A percentile compares a stretch with the other conserved stretches of the same genome.
phyloP scores from a whole-genome alignment of 2,888 invertebrate genomes.

The Cantharis rustica region DNA sequence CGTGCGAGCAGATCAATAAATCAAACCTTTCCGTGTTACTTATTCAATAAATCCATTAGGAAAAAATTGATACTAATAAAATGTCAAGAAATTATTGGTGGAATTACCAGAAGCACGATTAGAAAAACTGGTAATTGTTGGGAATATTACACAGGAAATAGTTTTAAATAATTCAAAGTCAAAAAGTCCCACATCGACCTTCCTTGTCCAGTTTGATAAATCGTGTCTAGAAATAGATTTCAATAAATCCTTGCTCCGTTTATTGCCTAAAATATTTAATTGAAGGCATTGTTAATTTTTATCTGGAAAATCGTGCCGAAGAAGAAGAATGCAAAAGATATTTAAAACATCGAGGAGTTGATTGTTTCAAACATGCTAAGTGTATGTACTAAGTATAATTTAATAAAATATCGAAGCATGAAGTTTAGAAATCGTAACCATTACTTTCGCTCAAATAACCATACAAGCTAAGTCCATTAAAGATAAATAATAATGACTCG shows the following conservation, averaged over 20 bases:
- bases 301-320: neutral
- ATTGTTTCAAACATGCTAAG: neutral
- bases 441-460: constrained; percentile 2
- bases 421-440: constrained; percentile 4
- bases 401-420: constrained; percentile 1
- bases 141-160: neutral
- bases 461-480: neutral
- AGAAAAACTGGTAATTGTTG: neutral
- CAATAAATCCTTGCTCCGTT: neutral
- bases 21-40: neutral
- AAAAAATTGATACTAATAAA: neutral
- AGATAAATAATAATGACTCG: neutral
- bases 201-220: neutral
- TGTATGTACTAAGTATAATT: neutral
- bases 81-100: neutral
- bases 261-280: neutral
- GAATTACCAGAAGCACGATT: neutral
- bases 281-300: neutral
- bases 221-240: neutral
- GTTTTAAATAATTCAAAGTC: neutral
- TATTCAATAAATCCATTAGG: neutral
- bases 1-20: neutral
- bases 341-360: neutral
- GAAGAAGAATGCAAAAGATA: neutral
- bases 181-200: neutral